Base-by-base conservation (phyloP, 2,888 invertebrate genomes). In the Hanleya hanleyi region DNA sequence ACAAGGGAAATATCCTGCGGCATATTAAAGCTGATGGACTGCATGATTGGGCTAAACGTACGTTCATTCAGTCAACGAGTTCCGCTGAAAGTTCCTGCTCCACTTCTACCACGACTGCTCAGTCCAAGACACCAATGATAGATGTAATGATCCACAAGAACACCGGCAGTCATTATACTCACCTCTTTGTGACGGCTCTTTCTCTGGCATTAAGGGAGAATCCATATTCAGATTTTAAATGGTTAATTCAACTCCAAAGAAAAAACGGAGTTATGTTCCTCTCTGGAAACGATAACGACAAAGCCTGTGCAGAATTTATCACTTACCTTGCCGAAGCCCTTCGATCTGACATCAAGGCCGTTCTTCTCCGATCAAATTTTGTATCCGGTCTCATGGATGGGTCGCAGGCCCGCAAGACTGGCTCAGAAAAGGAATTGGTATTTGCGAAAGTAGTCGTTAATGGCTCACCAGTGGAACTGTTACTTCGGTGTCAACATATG, bases 381-480 rank as follows among this genome's bases (percentile, higher is more conserved):
- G 49, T 68, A 5, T 49, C 68, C 1, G 68, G 36, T 4, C n/a
- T 35, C 6, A 68, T 68, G 50, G 68, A 68, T 50, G 68, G 68
- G 6, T 51, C 68, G 26, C 68, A 68, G 36, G 51, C 68, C 26
- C 68, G 68, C 50, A 68, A 68, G 35, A 51, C 68, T 33, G 51
- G 68, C 38, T 22, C 15, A 7, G 68, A 68, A 50, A 68, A 68
- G 49, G 68, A 50, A 50, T 35, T 68, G 26, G 67, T 67, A 22
- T 68, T 37, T 68, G 35, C n/a, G 4, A 68, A 68, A 51, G 33
- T 68, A n/a, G 68, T 68, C 29, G 68, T 68, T 12, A 47, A 50
- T 49, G 68, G 68, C 12, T 18, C 15, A 9, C 68, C 49, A 12
- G 50, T 49, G 49, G 68, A 68, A 51, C 35, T 68, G 18, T 22